These are phyloP conservation scores for Cydia pomonella DNA, from an alignment of 1,140 invertebrate genomes.

Conservation along the genomic window DNA sequence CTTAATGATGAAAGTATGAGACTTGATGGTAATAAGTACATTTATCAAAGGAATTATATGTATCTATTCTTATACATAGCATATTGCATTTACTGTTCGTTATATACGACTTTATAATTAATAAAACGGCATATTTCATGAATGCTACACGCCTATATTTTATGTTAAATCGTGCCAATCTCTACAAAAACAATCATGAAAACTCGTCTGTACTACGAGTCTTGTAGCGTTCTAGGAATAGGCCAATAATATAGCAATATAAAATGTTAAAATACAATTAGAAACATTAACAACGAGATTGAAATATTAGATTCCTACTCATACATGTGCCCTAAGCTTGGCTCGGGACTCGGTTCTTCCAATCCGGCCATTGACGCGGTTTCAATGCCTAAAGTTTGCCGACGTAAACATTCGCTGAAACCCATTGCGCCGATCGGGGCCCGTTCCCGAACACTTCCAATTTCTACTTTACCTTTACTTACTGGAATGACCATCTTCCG, in stretches of 20 bases:
- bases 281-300: neutral
- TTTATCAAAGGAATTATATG: too few relatives aligned
- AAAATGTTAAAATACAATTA: neutral
- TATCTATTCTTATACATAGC: too few relatives aligned
- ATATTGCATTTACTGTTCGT: too few relatives aligned
- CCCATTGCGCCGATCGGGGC: slow-evolving; percentile 4
- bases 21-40: too few relatives aligned
- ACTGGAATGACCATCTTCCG: slow-evolving; percentile 19
- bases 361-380: slow-evolving; percentile 24
- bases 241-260: neutral
- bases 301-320: neutral
- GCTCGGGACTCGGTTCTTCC: neutral
- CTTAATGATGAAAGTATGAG: too few relatives aligned
- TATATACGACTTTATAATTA: too few relatives aligned
- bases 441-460: neutral
- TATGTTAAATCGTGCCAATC: too few relatives aligned
- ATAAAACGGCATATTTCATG: too few relatives aligned
- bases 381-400: slow-evolving; percentile 15
- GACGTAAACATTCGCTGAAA: slow-evolving; percentile 21
- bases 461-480: slow-evolving; percentile 17
- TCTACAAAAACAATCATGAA: neutral
- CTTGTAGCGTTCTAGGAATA: neutral
- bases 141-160: too few relatives aligned
- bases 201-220: too few relatives aligned
- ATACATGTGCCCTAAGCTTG: slow-evolving; percentile 4